Evolutionary conservation across 2,797 vertebrate species (phyloP), one percentile per base, ranked within the genome.

Genomic region (Enteromius trimaculatus): DNA sequence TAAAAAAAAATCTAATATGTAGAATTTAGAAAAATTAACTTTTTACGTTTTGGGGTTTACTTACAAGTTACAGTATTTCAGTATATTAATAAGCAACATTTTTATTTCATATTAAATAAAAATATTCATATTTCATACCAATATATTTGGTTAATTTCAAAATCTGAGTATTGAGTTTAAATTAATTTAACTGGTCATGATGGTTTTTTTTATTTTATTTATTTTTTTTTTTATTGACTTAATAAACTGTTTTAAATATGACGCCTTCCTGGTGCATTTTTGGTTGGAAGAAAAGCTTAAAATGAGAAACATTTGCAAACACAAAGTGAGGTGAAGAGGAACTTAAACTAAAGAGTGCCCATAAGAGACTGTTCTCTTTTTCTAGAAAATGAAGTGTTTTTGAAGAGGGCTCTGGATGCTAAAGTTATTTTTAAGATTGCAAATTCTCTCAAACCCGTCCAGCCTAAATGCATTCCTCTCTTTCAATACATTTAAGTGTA

Each of bases 381-480:
- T 85, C 42, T 26, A 31, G 77, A 69, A 81, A 83, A 81, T 83
- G 26, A 85, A 85, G 72, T 81, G 78, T 75, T 82, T 76, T 82
- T 79, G 31, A 72, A 86, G 77, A 76, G 58, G 60, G 58, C 66
- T 82, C 58, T 72, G 66, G 81, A 79, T 51, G 47, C 62, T 44
- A 70, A 60, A 80, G 80, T 62, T 76, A 77, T 71, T 83, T 80
- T 83, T 87, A 70, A 79, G 65, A 72, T 80, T 79, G 64, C 19
- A 75, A 55, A 85, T 83, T 81, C 74, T 77, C 79, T 71, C 44
- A 89, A 81, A 80, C 74, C 34, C 74, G 51, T 76, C 47, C 23
- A 83, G 86, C 62, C 79, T 69, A 84, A 87, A 86, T 60, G 76
- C 86, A 88, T 81, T 88, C 84, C 84, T 55, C 81, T 80, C 82